Base-by-base conservation (phyloP, 2,113 vertebrate genomes). In the Cebus imitator region DNA sequence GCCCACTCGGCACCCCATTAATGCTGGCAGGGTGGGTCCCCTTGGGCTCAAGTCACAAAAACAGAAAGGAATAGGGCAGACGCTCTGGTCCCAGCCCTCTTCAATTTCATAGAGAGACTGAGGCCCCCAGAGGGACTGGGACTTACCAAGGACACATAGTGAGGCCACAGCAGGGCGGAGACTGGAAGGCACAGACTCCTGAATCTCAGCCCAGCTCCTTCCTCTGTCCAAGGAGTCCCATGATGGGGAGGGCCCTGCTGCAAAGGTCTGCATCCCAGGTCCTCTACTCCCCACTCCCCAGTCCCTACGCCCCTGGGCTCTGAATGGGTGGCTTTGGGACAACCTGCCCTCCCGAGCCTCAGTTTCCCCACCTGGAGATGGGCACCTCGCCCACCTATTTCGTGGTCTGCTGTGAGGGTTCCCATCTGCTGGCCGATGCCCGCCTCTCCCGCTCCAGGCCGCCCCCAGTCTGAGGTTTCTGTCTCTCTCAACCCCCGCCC, bases 291-390 rank as follows among this genome's bases (percentile, higher is more conserved):
- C 40, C 37, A 17, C 23, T 6, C 10, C 1, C 17, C 25, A 6
- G 35, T 20, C 35, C 20, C 17, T 3, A 0, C 0, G 6, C 48
- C 23, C 61, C 55, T 27, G 43, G 83, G 50, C 25, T 32, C 43
- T 8, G 0, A 14, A 32, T 8, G 0, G 9, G 3, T 40, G 21
- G 37, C 30, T 52, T 16, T 27, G 2, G 3, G 64, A 40, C 76
- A 25, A n/a, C 45, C 87, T 32, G 13, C n/a, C 64, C 20, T 11
- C 81, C 32, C 73, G 17, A 48, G 70, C 90, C 93, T 94, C 94
- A 25, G 93, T 84, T 48, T 82, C 84, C 86, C 70, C 48, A 18
- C 45, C 37, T 10, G 18, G 9, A 57, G 21, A 7, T 16, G n/a
- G 37, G 30, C 40, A 8, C 6, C 45, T 3, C 11, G 1, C 4